Evolutionary conservation across 2,888 invertebrate genomes (phyloP).

Genomic region (Spisula solida): DNA sequence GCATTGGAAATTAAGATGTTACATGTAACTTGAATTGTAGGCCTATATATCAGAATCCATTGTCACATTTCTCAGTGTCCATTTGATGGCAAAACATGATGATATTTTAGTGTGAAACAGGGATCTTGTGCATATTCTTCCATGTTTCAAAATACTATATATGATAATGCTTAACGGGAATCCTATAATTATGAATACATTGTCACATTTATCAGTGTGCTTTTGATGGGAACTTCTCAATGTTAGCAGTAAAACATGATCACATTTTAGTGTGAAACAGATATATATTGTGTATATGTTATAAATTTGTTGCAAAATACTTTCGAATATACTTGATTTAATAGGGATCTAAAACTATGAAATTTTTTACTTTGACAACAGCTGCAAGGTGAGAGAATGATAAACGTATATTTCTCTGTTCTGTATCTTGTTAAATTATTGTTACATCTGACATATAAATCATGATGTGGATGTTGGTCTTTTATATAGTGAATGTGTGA

Average conservation of each 20-base stretch:
- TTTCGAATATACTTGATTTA: neutral
- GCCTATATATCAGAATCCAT: neutral
- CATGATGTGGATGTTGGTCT: too few relatives aligned
- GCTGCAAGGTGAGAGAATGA: constrained; percentile 18
- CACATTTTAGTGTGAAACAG: neutral
- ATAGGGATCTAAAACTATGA: constrained; percentile 14
- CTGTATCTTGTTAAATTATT: too few relatives aligned
- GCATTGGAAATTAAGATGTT: too few relatives aligned
- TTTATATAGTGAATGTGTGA: too few relatives aligned
- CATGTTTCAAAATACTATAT: too few relatives aligned
- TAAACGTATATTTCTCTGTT: neutral
- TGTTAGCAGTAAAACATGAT: neutral
- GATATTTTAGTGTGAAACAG: neutral
- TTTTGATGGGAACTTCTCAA: neutral
- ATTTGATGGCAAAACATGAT: neutral
- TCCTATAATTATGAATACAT: neutral
- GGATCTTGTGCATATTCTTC: neutral
- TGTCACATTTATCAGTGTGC: neutral
- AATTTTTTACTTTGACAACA: constrained; percentile 31
- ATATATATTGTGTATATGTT: neutral
- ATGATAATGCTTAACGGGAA: too few relatives aligned
- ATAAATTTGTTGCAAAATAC: too few relatives aligned
- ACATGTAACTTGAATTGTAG: neutral
- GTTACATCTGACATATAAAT: too few relatives aligned
- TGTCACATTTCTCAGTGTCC: neutral